Evolutionary conservation across 1,140 invertebrate genomes (phyloP).

Genomic region (Danaus plexippus): DNA sequence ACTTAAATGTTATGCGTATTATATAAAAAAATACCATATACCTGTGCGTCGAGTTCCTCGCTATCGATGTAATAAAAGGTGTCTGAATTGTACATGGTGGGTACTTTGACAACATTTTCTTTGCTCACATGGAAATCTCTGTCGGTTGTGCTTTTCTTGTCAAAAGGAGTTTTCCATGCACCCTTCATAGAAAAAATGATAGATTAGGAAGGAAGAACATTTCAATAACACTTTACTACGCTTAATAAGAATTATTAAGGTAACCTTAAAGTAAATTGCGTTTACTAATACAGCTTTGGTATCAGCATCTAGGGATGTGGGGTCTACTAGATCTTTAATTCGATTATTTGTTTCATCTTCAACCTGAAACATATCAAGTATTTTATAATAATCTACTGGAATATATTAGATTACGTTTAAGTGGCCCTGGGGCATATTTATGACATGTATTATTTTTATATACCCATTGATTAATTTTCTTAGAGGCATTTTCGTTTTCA

Average conservation of each 20-base stretch:
- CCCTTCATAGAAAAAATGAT: too few species aligned
- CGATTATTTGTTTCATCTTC: constrained; percentile 77
- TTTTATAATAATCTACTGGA: neutral
- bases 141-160: constrained; percentile 15
- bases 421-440: too few species aligned
- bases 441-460: constrained; percentile 1
- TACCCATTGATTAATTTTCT: constrained; percentile 67
- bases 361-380: constrained; percentile 56
- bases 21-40: constrained; percentile 4
- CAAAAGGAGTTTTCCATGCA: constrained; percentile 13
- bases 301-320: constrained; percentile 60
- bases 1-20: too few species aligned
- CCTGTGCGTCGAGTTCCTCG: constrained; percentile 34
- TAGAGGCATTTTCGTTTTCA: constrained; percentile 22
- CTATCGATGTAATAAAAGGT: constrained; percentile 27
- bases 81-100: constrained; percentile 25
- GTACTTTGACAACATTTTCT: constrained; percentile 29
- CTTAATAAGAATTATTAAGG: neutral
- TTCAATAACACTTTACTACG: too few species aligned
- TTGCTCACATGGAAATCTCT: constrained; percentile 32
- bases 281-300: constrained; percentile 74
- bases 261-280: constrained; percentile 31
- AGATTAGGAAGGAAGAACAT: too few species aligned
- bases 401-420: neutral
- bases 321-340: constrained; percentile 76